Evolutionary conservation across 2,888 invertebrate genomes (phyloP), one percentile per base, ranked within the genome.

Genomic region (Diachrysia chrysitis): DNA sequence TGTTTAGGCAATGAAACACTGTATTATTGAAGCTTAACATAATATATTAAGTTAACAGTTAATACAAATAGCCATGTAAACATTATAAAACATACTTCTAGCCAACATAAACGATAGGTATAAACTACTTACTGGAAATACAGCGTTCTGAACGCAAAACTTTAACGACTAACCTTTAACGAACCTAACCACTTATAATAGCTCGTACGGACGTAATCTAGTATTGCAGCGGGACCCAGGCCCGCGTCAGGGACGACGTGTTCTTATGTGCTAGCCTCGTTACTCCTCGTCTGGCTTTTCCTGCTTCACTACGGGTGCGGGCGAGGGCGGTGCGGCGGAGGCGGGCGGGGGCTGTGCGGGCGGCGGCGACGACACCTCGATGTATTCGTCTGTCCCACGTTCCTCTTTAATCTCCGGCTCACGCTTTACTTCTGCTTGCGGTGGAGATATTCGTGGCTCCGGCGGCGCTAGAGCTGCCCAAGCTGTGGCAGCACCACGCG

Each of bases 41-140:
- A 92, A 93, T 93, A 93, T 94, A 94, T 93, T 93, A 91, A 90
- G 86, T 89, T 93, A 94, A 95, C 94, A 93, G 86, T 93, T 91
- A 90, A 90, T 93, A 94, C 93, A 93, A 94, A 93, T 93, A 91
- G 91, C 85, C 87, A 91, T 94, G 92, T 94, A 94, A 93, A 94
- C 85, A 90, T 93, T 94, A 93, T 89, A 95, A 94, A 95, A 93
- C 91, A 92, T 93, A 93, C 87, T 83, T 85, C 87, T 89, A 90
- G 88, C 81, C 87, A 93, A 94, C 91, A 85, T 91, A 93, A 93
- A 91, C 87, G 78, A 87, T 85, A 86, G 77, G 78, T 83, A 83
- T 64, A 71, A 84, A 87, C 77, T 84, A 83, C 81, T 78, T 88
- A 90, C 86, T 88, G 84, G 82, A 87, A 86, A 87, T 82, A 86